Evolutionary conservation across 2,888 invertebrate genomes (phyloP), one percentile per base, ranked within the genome.

Genomic region (Mesoligia furuncula): DNA sequence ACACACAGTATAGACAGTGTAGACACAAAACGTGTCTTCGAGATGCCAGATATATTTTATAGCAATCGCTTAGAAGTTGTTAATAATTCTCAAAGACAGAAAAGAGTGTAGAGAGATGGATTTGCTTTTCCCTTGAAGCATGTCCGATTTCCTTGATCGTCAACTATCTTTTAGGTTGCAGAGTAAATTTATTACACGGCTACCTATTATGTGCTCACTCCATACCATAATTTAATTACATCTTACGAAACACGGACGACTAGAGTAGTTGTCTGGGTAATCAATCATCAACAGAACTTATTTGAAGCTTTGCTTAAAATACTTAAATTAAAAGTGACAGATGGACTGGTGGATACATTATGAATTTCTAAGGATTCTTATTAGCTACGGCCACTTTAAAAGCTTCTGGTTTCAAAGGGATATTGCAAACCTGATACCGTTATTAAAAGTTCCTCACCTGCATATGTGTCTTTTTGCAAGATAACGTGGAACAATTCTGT

Each of bases 281-380:
- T 84, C 68, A 73, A 70, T 73, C 73, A 73, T 42, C 64, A 51
- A 51, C 66, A 73, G 15, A 59, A 59, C 42, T 75, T 27, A 68
- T 65, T 61, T 72, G 31, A 65, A 59, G n/a, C 15, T n/a, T 73
- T 45, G 17, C 31, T 39, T 39, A 48, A 83, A 42, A 42, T 36
- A 51, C 24, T 51, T 0, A 36, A 73, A 51, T 54, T 54, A 15
- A 57, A 69, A 71, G 45, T 74, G 62, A 69, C 67, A 72, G 84
- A 36, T 62, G 73, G n/a, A 27, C 24, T 51, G 73, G 31, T 65
- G 39, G 73, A 71, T 71, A 67, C 64, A 15, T 67, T n/a, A 71
- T 51, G 61, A 70, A 71, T 73, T 83, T 79, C 13, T 79, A 83
- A 78, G 73, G 66, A 13, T 70, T 75, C 72, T 24, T 75, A n/a